phyloP scores from a whole-genome alignment of 2,888 invertebrate genomes.

The Macrophya annulata region DNA sequence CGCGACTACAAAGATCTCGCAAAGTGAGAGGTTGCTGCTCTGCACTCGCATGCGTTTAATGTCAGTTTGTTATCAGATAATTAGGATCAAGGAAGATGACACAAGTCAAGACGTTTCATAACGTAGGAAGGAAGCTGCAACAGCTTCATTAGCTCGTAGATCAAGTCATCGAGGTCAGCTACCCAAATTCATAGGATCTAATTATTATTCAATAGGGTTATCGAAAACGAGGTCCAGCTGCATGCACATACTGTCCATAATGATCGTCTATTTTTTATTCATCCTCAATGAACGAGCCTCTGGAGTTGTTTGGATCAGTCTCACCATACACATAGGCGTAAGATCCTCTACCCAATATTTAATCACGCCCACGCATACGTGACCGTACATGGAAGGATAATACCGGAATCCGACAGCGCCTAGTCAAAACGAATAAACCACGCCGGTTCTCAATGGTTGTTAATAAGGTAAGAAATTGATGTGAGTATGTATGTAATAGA shows the following conservation, averaged over 20 bases:
- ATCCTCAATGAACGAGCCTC: neutral
- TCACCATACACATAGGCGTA: neutral
- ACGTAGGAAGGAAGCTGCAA: neutral
- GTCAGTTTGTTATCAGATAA: conserved; percentile 27
- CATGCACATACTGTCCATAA: neutral
- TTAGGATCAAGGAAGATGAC: conserved; percentile 37
- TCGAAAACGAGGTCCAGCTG: conserved; percentile 9
- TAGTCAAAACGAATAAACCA: conserved; percentile 27
- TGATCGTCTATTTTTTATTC: neutral
- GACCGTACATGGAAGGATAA: conserved; percentile 23
- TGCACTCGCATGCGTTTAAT: conserved; percentile 12
- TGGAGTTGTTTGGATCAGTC: neutral
- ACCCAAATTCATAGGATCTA: neutral
- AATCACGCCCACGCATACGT: conserved; percentile 37
- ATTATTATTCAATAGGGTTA: conserved; percentile 10
- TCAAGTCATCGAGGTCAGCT: neutral
- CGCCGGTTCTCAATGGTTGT: conserved; percentile 16
- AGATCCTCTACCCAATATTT: conserved; percentile 10
- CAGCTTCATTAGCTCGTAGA: conserved; percentile 8
- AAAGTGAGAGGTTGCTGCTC: conserved; percentile 14
- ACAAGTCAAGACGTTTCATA: neutral
- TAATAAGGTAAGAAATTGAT: conserved; percentile 4
- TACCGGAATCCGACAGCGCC: conserved; percentile 21
- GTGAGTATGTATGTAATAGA: neutral
- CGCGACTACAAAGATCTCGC: neutral